Conservation (phyloP, 1,140 invertebrate species). For the Drosophila ohnishii region DNA sequence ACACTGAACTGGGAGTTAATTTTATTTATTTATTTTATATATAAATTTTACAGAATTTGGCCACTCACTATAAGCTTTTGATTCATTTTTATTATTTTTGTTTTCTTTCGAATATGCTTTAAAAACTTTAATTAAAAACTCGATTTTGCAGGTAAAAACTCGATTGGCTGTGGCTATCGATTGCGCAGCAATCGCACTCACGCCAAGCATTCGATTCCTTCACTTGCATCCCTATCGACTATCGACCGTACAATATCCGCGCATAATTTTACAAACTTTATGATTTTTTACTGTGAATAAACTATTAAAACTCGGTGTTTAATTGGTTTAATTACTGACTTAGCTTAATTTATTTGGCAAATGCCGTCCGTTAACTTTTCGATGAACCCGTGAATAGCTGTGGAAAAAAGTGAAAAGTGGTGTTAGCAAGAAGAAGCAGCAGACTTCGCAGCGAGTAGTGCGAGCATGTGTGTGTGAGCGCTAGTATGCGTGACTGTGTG, state of each 20-base stretch:
- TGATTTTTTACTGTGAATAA: neutral
- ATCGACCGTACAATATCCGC: conserved; percentile 17
- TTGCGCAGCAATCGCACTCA: neutral
- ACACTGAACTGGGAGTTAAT: neutral
- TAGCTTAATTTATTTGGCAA: neutral
- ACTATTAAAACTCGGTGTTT: neutral
- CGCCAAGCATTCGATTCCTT: conserved; percentile 8
- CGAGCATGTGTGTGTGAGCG: conserved; percentile 39
- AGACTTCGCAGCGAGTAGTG: conserved; percentile 45
- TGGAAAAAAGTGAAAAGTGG: conserved; percentile 71
- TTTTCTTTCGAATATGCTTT: no score
- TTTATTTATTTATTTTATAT: neutral
- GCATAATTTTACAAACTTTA: conserved; percentile 26
- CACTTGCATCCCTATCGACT: conserved; percentile 12
- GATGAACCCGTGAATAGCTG: conserved; percentile 10
- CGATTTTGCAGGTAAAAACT: neutral
- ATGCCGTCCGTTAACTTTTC: neutral
- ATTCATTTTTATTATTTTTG: no score
- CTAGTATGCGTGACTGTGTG: conserved; percentile 19
- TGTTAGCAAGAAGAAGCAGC: conserved; percentile 27
- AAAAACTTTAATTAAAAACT: neutral
- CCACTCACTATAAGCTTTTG: no score
- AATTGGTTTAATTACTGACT: neutral
- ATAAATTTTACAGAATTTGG: no score
- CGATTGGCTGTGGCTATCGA: neutral